Evolutionary conservation across 2,888 invertebrate species (phyloP).

Genomic region (Cosmia pyralina): DNA sequence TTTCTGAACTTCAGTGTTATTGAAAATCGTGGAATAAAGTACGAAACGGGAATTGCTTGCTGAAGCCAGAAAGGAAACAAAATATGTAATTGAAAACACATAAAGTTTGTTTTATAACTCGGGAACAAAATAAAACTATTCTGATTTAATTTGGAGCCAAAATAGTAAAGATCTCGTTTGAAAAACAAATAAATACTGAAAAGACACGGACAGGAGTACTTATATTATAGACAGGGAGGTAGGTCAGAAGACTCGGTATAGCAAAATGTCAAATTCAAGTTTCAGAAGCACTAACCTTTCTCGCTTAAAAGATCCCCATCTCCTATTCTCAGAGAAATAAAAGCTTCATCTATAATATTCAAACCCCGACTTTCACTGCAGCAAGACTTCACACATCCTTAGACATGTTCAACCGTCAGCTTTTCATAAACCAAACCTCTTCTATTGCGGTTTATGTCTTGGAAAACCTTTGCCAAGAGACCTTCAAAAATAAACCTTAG

Average conservation of each 20-base stretch:
- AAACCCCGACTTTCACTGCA: slow-evolving; percentile 1
- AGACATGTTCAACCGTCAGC: slow-evolving; percentile 31
- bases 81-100: not conserved
- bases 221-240: too few relatives aligned
- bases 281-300: not conserved
- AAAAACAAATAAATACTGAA: not conserved
- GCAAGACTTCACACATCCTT: slow-evolving; percentile 31
- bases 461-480: slow-evolving; percentile 28
- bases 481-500: slow-evolving; percentile 11
- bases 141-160: not conserved
- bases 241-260: not conserved
- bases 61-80: slow-evolving; percentile 9
- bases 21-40: slow-evolving; percentile 37
- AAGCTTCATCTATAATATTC: slow-evolving; percentile 23
- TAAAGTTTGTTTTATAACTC: not conserved
- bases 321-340: slow-evolving; percentile 11
- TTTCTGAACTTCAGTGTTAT: slow-evolving; percentile 39
- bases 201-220: not conserved
- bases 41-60: slow-evolving; percentile 21
- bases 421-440: slow-evolving; percentile 41
- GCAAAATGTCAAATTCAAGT: not conserved
- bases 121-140: not conserved
- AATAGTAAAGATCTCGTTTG: not conserved
- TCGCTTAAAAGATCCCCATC: not conserved
- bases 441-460: slow-evolving; percentile 35